Conservation (phyloP, 1,140 invertebrate species). For the Sinella curviseta region DNA sequence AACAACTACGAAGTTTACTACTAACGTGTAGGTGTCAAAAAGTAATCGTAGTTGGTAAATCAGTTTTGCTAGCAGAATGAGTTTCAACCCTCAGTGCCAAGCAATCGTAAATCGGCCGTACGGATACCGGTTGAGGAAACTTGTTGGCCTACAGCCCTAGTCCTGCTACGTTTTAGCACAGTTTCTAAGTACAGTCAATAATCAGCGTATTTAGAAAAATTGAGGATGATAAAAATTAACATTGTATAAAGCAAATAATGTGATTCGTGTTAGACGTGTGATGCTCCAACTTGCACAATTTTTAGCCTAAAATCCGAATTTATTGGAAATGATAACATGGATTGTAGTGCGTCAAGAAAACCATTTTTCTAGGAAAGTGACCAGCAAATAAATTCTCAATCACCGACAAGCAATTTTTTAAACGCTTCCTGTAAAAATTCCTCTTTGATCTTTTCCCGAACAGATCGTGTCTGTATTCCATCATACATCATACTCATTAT, state of each 20-base stretch:
- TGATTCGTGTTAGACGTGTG: not conserved
- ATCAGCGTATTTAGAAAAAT: no score
- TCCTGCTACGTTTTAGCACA: no score
- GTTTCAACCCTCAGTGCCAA: not conserved
- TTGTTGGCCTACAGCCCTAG: slow-evolving; percentile 14
- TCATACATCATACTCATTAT: not conserved
- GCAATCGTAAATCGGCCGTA: not conserved
- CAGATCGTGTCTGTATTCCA: not conserved
- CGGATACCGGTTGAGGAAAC: not conserved
- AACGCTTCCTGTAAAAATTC: not conserved
- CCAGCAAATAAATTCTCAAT: not conserved
- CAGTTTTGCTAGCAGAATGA: not conserved
- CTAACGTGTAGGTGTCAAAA: not conserved
- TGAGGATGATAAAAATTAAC: no score
- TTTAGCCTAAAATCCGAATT: no score
- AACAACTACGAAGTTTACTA: no score
- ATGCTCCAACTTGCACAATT: not conserved
- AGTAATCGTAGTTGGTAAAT: not conserved
- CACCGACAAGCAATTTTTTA: not conserved
- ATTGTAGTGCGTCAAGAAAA: no score
- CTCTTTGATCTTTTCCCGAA: slow-evolving; percentile 14
- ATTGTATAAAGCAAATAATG: no score
- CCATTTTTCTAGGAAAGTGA: no score
- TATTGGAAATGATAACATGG: no score
- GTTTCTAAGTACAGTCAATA: no score